phyloP scores from a whole-genome alignment of 2,113 vertebrate genomes.

The Opisthocomus hoazin region DNA sequence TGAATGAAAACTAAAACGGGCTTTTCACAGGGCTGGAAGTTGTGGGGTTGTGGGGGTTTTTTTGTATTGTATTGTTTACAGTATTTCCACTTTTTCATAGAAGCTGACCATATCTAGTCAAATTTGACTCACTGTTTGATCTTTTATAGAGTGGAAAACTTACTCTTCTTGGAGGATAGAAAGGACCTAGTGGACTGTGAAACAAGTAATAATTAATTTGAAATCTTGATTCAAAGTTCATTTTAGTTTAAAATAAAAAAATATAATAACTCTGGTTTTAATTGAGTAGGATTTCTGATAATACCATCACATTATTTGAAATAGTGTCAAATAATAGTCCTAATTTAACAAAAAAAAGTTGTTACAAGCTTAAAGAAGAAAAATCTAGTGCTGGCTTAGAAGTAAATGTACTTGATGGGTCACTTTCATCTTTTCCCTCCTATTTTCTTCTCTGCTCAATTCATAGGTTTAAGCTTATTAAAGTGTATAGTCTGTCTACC shows the following conservation, averaged over 20 bases:
- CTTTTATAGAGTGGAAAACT: background rate
- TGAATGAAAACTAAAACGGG: background rate
- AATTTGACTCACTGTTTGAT: background rate
- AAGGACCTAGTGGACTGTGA: background rate
- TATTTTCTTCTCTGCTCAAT: background rate
- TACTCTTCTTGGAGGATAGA: background rate
- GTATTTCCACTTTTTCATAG: background rate
- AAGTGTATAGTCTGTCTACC: background rate
- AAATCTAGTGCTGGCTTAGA: background rate
- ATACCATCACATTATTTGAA: background rate
- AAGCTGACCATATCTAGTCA: background rate
- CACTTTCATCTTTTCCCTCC: background rate
- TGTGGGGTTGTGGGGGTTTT: too few species aligned
- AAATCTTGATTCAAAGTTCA: background rate
- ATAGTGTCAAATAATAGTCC: background rate
- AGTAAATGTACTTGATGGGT: background rate
- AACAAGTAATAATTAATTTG: background rate
- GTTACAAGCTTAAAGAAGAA: background rate
- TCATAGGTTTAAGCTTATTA: background rate
- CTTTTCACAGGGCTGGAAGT: background rate
- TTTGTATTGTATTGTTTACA: background rate
- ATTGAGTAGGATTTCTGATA: background rate
- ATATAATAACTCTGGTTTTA: background rate
- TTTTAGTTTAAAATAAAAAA: background rate
- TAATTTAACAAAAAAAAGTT: background rate